A percentile compares a stretch with the other conserved stretches of the same genome.
These are phyloP conservation scores for Hecatera dysodea DNA, from an alignment of 2,888 invertebrate genomes.

Conservation along the genomic window DNA sequence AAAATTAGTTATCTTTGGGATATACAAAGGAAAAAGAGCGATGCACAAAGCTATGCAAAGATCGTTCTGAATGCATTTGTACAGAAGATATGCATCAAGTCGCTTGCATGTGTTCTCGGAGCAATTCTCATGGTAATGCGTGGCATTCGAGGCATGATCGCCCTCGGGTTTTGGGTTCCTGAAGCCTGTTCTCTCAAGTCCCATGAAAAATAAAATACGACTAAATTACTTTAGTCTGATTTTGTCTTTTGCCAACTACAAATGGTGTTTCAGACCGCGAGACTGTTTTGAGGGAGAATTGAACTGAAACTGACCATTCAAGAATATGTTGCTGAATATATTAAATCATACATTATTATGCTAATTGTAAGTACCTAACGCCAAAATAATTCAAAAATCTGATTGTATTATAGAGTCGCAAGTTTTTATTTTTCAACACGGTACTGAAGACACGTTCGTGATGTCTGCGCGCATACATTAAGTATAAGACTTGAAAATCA, in stretches of 20 bases:
- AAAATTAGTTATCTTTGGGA: slow-evolving; percentile 57
- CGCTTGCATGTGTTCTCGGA: slow-evolving; percentile 67
- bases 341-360: not conserved
- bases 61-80: slow-evolving; percentile 60
- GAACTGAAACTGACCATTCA: too few relatives aligned
- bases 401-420: slow-evolving; percentile 1
- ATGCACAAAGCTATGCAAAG: slow-evolving; percentile 60
- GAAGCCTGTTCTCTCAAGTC: slow-evolving; percentile 22
- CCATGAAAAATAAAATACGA: slow-evolving; percentile 31
- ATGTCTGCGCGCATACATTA: slow-evolving; percentile 36
- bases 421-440: slow-evolving; percentile 16
- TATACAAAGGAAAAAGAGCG: slow-evolving; percentile 47
- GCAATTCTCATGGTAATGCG: slow-evolving; percentile 82
- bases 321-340: not conserved
- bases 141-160: slow-evolving; percentile 71
- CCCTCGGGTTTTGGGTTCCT: slow-evolving; percentile 40
- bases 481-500: slow-evolving; percentile 44
- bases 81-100: slow-evolving; percentile 77
- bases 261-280: not conserved
- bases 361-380: slow-evolving; percentile 2
- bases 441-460: slow-evolving; percentile 25
- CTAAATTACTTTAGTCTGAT: slow-evolving; percentile 15
- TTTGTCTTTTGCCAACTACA: slow-evolving; percentile 18
- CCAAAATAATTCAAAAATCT: not conserved
- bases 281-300: too few relatives aligned